Conservation (phyloP, 2,888 invertebrate genomes). For the Mythimna lalbum region DNA sequence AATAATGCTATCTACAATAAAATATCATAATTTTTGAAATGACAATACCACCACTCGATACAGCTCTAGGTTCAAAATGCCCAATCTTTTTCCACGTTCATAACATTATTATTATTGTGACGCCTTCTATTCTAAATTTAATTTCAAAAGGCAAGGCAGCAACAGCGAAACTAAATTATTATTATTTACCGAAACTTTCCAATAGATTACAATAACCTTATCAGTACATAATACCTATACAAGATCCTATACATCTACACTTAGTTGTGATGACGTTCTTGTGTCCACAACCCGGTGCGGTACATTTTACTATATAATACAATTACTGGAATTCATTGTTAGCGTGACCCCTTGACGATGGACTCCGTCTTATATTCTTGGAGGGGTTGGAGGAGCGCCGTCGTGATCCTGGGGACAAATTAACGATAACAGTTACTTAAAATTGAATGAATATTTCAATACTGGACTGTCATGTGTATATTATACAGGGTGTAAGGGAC, state of each 20-base stretch:
- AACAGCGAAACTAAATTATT: conserved; percentile 56
- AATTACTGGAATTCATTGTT: conserved; percentile 77
- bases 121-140: conserved; percentile 33
- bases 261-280: conserved; percentile 61
- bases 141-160: conserved; percentile 58
- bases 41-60: too few relatives aligned
- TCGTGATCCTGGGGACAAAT: conserved; percentile 81
- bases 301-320: conserved; percentile 73
- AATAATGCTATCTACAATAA: too few relatives aligned
- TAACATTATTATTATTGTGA: conserved; percentile 46
- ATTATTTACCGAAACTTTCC: conserved; percentile 51
- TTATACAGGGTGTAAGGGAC: too few relatives aligned
- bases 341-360: conserved; percentile 65
- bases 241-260: conserved; percentile 65
- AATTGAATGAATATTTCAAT: background rate
- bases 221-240: conserved; percentile 62
- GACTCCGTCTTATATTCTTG: conserved; percentile 78
- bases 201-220: conserved; percentile 57
- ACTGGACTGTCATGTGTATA: too few relatives aligned
- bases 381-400: conserved; percentile 87
- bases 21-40: too few relatives aligned
- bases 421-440: conserved; percentile 1
- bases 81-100: conserved; percentile 12
- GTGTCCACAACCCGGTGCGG: conserved; percentile 56
- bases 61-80: too few relatives aligned